These are phyloP conservation scores for Pygoscelis adeliae DNA, from an alignment of 2,113 vertebrate genomes.

Conservation along the genomic window DNA sequence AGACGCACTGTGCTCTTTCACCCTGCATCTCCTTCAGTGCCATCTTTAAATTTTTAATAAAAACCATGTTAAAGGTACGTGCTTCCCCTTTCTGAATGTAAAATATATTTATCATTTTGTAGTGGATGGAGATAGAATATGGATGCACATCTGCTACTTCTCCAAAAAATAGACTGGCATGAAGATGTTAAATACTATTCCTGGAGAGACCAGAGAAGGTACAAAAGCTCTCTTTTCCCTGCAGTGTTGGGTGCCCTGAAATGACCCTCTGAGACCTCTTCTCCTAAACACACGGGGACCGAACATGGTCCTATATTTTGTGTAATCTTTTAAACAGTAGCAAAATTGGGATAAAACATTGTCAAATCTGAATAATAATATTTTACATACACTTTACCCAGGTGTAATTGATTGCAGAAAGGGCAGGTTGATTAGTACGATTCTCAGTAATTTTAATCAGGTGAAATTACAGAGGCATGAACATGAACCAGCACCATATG, in stretches of 20 bases:
- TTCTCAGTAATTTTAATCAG: slow-evolving; percentile 25
- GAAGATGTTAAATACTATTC: not conserved
- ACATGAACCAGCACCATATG: slow-evolving; percentile 54
- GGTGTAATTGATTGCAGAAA: not conserved
- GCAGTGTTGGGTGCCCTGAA: not conserved
- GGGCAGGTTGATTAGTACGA: not conserved
- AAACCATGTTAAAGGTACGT: fast-evolving
- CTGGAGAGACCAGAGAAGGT: not conserved
- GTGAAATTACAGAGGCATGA: slow-evolving; percentile 34
- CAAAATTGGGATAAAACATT: not conserved
- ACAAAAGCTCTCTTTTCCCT: not conserved
- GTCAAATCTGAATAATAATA: not conserved
- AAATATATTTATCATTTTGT: not conserved
- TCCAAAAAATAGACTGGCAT: not conserved
- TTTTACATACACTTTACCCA: not conserved
- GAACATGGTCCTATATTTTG: not conserved
- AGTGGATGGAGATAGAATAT: not conserved
- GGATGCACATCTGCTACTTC: not conserved
- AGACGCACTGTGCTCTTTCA: not conserved
- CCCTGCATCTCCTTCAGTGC: not conserved
- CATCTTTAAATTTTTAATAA: not conserved
- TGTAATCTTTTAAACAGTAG: not conserved
- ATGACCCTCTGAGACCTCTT: not conserved
- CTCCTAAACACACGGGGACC: not conserved
- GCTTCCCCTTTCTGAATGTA: not conserved